Base-by-base conservation (phyloP, 2,113 vertebrate species). In the Xerus inauris region DNA sequence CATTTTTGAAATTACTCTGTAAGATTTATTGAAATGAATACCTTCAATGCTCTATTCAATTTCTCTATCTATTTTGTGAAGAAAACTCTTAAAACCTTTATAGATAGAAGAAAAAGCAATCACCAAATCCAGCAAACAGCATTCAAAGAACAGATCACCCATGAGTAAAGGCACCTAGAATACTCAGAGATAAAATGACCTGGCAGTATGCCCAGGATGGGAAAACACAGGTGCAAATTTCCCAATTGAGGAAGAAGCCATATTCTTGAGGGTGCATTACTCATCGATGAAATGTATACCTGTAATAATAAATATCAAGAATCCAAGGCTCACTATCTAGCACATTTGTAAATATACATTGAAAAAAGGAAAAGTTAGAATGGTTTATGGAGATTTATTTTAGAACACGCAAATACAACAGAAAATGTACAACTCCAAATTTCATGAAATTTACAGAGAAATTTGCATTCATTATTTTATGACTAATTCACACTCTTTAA, bases 51-150 rank as follows among this genome's bases (percentile, higher is more conserved):
- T 28, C 38, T 81, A 35, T 35, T 90, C 59, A 92, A 72, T 82
- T 92, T 82, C 87, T 84, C 35, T 32, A 84, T 47, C 19, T 87
- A 49, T 75, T 73, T 96, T 83, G 47, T 45, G 38, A 87, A 51
- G 30, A 93, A 87, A 82, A 65, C 69, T 95, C 89, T 89, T 82
- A 92, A 62, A 92, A 72, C 16, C 79, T 91, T 93, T 93, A 57
- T 67, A 65, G 81, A 32, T 77, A 14, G 49, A 79, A 83, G 47
- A 62, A 76, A 82, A 87, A 57, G 42, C 47, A 72, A 65, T 75
- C 19, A 71, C 13, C 1, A 72, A 57, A 38, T 6, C 16, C 22
- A 91, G 76, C 26, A 85, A 85, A 75, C 45, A 49, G 17, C 40
- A 22, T 67, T 89, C 20, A 92, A 64, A 77, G 45, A 51, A 71